Percentiles rank a stretch among this genome's conserved stretches.
phyloP scores from a whole-genome alignment of 1,140 invertebrate species.

The Achatina immaculata region DNA sequence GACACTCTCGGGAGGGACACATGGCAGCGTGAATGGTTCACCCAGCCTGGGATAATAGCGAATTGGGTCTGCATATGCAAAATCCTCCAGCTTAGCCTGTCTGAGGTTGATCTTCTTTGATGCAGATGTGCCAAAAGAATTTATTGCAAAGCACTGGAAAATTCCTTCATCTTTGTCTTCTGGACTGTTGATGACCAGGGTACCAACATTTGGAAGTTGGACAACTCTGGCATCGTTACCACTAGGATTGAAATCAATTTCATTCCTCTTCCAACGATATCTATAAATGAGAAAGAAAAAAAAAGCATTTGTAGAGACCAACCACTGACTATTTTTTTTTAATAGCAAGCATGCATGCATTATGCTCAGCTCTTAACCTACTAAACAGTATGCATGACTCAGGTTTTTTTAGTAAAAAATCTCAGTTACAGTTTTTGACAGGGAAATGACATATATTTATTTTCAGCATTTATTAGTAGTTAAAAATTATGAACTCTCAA shows the following conservation, averaged over 20 bases:
- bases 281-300: constrained; percentile 73
- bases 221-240: constrained; percentile 86
- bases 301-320: no score
- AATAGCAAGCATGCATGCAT: no score
- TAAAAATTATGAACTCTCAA: no score
- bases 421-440: no score
- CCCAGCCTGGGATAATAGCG: constrained; percentile 43
- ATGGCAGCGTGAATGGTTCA: constrained; percentile 50
- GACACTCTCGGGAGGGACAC: constrained; percentile 63
- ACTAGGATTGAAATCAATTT: constrained; percentile 82
- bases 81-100: constrained; percentile 53
- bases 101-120: constrained; percentile 54
- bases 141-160: constrained; percentile 97
- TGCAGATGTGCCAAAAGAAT: constrained; percentile 85
- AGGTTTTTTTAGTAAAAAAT: no score
- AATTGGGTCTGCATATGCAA: constrained; percentile 37
- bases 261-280: constrained; percentile 97
- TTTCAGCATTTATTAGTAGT: no score
- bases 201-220: constrained; percentile 91
- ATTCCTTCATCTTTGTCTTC: constrained; percentile 90
- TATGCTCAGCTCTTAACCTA: no score
- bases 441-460: no score
- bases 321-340: no score
- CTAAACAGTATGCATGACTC: no score
- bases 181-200: constrained; percentile 89